A percentile compares a stretch with the other conserved stretches of the same genome.
Evolutionary conservation across 1,140 invertebrate genomes (phyloP).

Genomic region (Sipha flava): DNA sequence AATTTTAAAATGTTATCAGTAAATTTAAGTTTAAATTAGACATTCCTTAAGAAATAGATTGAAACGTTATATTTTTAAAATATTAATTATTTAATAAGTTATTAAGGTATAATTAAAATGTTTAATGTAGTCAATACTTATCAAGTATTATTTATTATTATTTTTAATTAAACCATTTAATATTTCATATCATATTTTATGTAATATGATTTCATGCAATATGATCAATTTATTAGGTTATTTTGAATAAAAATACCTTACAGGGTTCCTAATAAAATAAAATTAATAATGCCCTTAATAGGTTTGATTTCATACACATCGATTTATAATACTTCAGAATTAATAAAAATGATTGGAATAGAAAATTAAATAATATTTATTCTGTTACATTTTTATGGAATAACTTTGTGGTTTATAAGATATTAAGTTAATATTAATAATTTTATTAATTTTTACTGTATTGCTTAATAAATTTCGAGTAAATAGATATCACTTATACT

Average conservation of each 20-base stretch:
- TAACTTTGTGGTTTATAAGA: too few species aligned
- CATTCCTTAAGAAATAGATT: background rate
- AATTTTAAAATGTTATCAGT: too few species aligned
- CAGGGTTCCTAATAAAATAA: background rate
- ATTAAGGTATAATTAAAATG: background rate
- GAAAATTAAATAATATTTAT: background rate
- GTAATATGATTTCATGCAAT: too few species aligned
- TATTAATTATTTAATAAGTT: background rate
- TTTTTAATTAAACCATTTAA: background rate
- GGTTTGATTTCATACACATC: too few species aligned
- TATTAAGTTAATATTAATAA: too few species aligned
- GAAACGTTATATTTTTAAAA: background rate
- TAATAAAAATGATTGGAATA: background rate
- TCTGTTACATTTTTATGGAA: too few species aligned
- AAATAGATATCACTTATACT: background rate
- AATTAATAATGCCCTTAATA: too few species aligned
- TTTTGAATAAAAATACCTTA: background rate
- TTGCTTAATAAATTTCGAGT: background rate
- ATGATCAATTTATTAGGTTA: too few species aligned
- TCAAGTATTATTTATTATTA: background rate
- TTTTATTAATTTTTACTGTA: too few species aligned
- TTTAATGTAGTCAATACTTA: background rate
- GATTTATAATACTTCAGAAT: too few species aligned
- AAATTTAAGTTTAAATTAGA: background rate
- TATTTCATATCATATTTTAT: background rate